Evolutionary conservation across 2,113 vertebrate genomes (phyloP).

Genomic region (Tyto alba): DNA sequence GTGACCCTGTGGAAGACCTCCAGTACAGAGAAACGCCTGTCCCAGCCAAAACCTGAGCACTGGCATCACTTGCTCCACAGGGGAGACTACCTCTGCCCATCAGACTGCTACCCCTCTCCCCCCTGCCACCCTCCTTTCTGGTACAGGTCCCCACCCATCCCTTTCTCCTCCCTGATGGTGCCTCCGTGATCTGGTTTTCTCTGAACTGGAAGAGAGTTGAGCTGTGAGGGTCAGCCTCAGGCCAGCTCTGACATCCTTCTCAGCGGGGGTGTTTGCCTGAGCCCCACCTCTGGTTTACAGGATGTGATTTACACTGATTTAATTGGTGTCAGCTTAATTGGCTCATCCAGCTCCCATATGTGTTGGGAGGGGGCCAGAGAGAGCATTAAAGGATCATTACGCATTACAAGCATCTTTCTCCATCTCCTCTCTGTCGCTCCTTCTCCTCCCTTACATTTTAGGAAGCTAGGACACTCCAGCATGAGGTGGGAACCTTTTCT

Average conservation of each 20-base stretch:
- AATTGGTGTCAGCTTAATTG: slow-evolving; percentile 55
- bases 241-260: not conserved
- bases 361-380: slow-evolving; percentile 53
- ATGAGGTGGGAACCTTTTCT: not conserved
- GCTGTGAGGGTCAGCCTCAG: not conserved
- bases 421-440: not conserved
- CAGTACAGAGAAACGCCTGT: not conserved
- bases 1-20: not conserved
- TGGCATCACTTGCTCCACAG: not conserved
- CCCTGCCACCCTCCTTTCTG: not conserved
- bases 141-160: not conserved
- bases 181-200: not conserved
- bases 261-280: not conserved
- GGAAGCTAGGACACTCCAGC: not conserved
- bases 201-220: not conserved
- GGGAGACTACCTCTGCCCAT: not conserved
- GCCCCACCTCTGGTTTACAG: slow-evolving; percentile 45
- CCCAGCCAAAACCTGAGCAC: not conserved
- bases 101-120: not conserved
- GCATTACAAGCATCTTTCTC: not conserved
- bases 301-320: slow-evolving; percentile 54
- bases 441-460: not conserved
- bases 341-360: slow-evolving; percentile 57
- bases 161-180: not conserved
- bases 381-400: slow-evolving; percentile 47